Evolutionary conservation across 2,888 invertebrate genomes (phyloP).

Genomic region (Pteria penguin): DNA sequence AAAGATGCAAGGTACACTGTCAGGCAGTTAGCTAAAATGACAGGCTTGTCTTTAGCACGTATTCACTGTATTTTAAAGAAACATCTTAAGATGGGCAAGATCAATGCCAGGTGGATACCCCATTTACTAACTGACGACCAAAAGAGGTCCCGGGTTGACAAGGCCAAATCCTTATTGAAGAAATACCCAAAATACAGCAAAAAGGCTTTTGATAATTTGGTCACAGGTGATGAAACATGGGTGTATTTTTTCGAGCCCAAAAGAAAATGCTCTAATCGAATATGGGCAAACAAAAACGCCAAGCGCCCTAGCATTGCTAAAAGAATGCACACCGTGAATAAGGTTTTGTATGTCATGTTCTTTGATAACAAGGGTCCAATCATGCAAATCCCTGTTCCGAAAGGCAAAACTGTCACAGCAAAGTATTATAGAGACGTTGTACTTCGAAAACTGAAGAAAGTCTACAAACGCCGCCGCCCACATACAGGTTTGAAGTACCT

Average conservation of each 20-base stretch:
- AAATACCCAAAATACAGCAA: not conserved
- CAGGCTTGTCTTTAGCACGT: too few species aligned
- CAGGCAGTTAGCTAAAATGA: not conserved
- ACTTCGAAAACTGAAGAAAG: too few species aligned
- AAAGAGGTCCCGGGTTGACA: not conserved
- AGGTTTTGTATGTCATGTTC: not conserved
- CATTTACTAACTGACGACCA: not conserved
- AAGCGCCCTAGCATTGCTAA: not conserved
- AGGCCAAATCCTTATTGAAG: not conserved
- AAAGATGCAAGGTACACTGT: not conserved
- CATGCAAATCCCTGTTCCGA: constrained; percentile 22
- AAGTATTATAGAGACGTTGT: constrained; percentile 31
- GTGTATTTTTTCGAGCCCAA: not conserved
- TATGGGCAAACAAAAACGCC: not conserved
- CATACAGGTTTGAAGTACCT: constrained; percentile 14
- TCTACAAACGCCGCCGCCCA: too few species aligned
- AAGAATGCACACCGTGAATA: not conserved
- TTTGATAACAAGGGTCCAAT: not conserved
- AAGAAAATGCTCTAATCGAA: not conserved
- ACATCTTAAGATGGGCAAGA: not conserved
- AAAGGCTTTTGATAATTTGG: not conserved
- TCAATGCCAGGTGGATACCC: constrained; percentile 1
- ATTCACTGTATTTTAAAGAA: not conserved
- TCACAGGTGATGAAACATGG: constrained; percentile 9
- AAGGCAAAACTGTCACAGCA: constrained; percentile 28